Evolutionary conservation across 2,888 invertebrate species (phyloP).

Genomic region (Agrotis puta): DNA sequence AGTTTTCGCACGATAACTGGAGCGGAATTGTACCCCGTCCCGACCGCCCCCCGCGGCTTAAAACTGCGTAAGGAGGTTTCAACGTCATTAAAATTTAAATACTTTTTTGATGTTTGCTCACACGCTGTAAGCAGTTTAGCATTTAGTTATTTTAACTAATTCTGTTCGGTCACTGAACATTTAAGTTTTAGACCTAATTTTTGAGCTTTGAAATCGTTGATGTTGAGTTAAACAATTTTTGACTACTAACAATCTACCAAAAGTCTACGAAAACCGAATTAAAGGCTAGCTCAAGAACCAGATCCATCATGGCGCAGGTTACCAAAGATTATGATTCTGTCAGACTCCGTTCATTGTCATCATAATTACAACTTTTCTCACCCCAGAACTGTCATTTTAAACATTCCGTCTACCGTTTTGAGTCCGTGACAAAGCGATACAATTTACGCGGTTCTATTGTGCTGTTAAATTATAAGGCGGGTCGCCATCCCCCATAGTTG

Average conservation of each 20-base stretch:
- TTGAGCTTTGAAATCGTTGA: not conserved
- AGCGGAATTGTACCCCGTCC: constrained; percentile 76
- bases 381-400: constrained; percentile 43
- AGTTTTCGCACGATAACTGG: constrained; percentile 88
- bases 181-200: constrained; percentile 3
- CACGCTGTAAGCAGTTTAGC: constrained; percentile 12
- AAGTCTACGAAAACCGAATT: not conserved
- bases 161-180: constrained; percentile 20
- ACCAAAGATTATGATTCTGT: constrained; percentile 1
- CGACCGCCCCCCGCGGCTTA: constrained; percentile 51
- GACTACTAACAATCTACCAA: not conserved
- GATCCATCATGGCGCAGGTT: not conserved
- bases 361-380: constrained; percentile 36
- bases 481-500: constrained; percentile 77
- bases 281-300: not conserved
- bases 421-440: constrained; percentile 51
- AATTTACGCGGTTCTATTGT: constrained; percentile 60
- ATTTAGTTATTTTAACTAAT: constrained; percentile 23
- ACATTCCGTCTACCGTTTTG: constrained; percentile 38
- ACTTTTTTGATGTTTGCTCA: constrained; percentile 58
- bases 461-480: constrained; percentile 61
- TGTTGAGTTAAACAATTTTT: not conserved
- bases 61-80: constrained; percentile 63
- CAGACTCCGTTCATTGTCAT: constrained; percentile 4
- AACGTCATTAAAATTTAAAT: constrained; percentile 65